These are phyloP conservation scores for Lutraria lutraria DNA, from an alignment of 2,888 invertebrate genomes.

Conservation along the genomic window DNA sequence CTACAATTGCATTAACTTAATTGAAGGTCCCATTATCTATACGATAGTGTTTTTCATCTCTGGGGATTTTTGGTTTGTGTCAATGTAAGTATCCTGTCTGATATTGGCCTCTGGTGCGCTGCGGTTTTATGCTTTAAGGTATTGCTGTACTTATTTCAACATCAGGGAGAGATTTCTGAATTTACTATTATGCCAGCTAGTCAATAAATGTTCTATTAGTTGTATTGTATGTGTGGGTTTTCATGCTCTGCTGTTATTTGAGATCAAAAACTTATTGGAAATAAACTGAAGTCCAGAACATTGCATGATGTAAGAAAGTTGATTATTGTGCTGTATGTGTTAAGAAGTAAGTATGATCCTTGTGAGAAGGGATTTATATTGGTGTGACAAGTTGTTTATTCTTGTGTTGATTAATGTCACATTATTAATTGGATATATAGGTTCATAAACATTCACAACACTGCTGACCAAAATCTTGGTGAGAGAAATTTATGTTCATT, in stretches of 20 bases:
- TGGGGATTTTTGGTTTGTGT: slow-evolving; percentile 34
- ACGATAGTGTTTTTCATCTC: slow-evolving; percentile 24
- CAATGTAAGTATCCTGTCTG: slow-evolving; percentile 29
- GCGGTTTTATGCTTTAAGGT: background rate
- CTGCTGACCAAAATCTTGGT: no score
- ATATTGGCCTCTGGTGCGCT: slow-evolving; percentile 1
- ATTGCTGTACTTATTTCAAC: slow-evolving; percentile 23
- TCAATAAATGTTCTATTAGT: slow-evolving; percentile 14
- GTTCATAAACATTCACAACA: no score
- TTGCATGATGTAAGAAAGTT: background rate
- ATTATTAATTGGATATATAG: background rate
- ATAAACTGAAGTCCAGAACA: background rate
- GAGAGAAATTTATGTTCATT: no score
- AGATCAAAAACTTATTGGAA: slow-evolving; percentile 16
- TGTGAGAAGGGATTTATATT: background rate
- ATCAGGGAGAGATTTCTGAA: background rate
- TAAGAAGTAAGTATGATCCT: background rate
- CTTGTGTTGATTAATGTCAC: background rate
- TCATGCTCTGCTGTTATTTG: background rate
- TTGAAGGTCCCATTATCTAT: slow-evolving; percentile 44
- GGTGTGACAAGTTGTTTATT: background rate
- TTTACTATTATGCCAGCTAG: background rate
- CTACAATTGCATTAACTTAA: slow-evolving; percentile 37
- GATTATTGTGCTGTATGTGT: background rate
- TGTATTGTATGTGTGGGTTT: background rate